A percentile compares a stretch with the other conserved stretches of the same genome.
Evolutionary conservation across 1,140 invertebrate genomes (phyloP).

Genomic region (Pseudomyrmex flavicornis): DNA sequence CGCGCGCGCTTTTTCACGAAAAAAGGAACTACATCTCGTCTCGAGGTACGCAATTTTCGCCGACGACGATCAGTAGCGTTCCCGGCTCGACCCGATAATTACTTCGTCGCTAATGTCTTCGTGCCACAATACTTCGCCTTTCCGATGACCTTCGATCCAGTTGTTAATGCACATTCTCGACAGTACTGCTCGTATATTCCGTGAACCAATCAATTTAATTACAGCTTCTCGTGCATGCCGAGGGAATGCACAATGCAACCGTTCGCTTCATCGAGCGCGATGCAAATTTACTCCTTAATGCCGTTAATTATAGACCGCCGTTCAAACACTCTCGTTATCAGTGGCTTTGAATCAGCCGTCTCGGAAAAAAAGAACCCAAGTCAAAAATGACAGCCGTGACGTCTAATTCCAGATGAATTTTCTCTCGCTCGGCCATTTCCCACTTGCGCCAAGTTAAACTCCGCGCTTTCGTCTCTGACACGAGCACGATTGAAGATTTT

Average conservation of each 20-base stretch:
- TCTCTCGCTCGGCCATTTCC: slow-evolving; percentile 53
- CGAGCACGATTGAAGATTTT: slow-evolving; percentile 20
- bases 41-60: not conserved
- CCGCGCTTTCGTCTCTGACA: not conserved
- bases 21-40: not conserved
- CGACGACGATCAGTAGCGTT: not conserved
- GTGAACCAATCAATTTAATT: slow-evolving; percentile 80
- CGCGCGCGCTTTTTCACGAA: not conserved
- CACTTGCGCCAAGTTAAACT: not conserved
- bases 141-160: slow-evolving; percentile 45
- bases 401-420: slow-evolving; percentile 24
- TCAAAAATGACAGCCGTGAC: slow-evolving; percentile 63
- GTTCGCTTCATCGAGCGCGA: slow-evolving; percentile 29
- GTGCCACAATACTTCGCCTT: not conserved
- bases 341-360: slow-evolving; percentile 51
- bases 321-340: slow-evolving; percentile 77
- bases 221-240: slow-evolving; percentile 76
- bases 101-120: slow-evolving; percentile 30
- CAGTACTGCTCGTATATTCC: slow-evolving; percentile 54
- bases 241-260: slow-evolving; percentile 69
- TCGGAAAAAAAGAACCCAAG: slow-evolving; percentile 45
- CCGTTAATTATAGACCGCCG: slow-evolving; percentile 80
- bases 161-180: slow-evolving; percentile 64
- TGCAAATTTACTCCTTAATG: slow-evolving; percentile 76
- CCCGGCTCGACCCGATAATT: slow-evolving; percentile 24